Evolutionary conservation across 2,888 invertebrate genomes (phyloP).

Genomic region (Phaonia tiefii): DNA sequence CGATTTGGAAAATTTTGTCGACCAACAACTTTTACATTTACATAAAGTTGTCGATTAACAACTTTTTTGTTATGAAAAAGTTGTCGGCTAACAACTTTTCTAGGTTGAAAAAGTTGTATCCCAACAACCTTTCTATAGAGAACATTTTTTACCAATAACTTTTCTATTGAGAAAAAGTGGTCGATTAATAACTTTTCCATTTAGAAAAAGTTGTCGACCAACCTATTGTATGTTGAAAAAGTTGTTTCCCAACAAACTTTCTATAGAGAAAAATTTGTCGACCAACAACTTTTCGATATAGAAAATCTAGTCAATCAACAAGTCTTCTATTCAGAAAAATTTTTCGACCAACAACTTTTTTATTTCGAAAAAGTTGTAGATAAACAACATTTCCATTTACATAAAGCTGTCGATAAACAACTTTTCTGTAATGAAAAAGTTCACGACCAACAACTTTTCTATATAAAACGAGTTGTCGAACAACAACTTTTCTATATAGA

Average conservation of each 20-base stretch:
- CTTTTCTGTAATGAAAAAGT: not conserved
- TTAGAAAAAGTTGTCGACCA: not conserved
- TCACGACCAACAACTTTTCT: too few species aligned
- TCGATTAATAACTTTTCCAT: not conserved
- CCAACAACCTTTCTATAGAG: not conserved
- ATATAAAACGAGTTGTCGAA: not conserved
- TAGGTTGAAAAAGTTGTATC: too few species aligned
- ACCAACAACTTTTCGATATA: too few species aligned
- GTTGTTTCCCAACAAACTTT: not conserved
- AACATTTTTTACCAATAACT: not conserved
- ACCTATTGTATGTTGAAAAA: not conserved
- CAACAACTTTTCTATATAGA: not conserved
- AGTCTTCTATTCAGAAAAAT: not conserved
- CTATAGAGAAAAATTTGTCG: not conserved
- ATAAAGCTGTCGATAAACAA: too few species aligned
- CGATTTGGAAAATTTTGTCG: not conserved
- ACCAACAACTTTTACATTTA: not conserved
- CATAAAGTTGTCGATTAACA: not conserved
- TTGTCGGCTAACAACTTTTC: not conserved
- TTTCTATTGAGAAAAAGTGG: not conserved
- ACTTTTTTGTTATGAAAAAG: not conserved
- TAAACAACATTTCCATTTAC: not conserved
- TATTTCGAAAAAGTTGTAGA: not conserved
- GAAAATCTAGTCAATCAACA: not conserved
- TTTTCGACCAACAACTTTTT: not conserved